Evolutionary conservation across 2,797 vertebrate genomes (phyloP), one percentile per base, ranked within the genome.

Genomic region (Muscicapa comitata): DNA sequence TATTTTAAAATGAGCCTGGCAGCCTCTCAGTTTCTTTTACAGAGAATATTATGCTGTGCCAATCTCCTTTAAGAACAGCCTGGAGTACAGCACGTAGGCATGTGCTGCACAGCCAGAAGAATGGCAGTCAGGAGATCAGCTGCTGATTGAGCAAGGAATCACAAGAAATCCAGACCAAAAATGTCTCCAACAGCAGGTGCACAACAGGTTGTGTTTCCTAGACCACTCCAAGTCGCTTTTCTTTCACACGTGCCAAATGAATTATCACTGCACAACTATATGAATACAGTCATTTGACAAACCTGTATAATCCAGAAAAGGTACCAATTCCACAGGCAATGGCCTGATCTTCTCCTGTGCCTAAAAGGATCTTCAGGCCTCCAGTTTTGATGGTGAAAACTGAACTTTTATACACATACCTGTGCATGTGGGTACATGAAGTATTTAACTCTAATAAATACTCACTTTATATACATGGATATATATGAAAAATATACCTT

Each of bases 351-450:
- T 50, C 54, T 8, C 53, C 63, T 54, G 26, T 40, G 13, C 42
- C 40, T 24, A 86, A 53, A 9, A 68, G 10, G 19, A 48, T 80
- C 47, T 68, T 47, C 31, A 65, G n/a, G 9, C 88, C 47, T 38
- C 68, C 31, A 50, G 29, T 68, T 77, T 18, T 53, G 37, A 59
- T 33, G 21, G 29, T 13, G 29, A 66, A 92, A 92, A 50, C 7
- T 9, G 42, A 81, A 58, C 21, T 15, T 80, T 33, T 20, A 37
- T 7, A 61, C 9, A 71, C 4, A 25, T 13, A 62, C 23, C 21
- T 26, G 9, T 23, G 31, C 26, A 50, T 11, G 33, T 2, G 0
- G 24, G n/a, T 10, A 8, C 0, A 0, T 38, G 25, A 88, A 16
- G 7, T n/a, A 43, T 5, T 4, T 17, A 83, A 75, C 5, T 23